A percentile compares a stretch with the other conserved stretches of the same genome.
These are phyloP conservation scores for Sebastiscus tertius DNA, from an alignment of 2,797 vertebrate genomes.

Conservation along the genomic window DNA sequence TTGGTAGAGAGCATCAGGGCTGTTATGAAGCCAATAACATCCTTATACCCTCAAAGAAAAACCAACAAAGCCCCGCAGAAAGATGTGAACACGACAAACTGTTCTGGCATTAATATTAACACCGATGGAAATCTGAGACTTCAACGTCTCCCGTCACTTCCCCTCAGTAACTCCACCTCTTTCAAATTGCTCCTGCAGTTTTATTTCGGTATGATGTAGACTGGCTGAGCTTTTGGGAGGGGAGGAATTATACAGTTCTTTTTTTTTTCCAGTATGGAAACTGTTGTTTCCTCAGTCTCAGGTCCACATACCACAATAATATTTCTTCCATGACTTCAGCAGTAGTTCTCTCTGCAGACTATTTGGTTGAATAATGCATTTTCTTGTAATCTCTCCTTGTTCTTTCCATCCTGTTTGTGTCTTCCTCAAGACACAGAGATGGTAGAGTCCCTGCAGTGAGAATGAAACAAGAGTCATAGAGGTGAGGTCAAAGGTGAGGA, in stretches of 20 bases:
- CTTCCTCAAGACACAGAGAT: neutral
- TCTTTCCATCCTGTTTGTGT: neutral
- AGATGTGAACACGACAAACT: constrained; percentile 1
- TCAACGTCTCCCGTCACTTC: constrained; percentile 19
- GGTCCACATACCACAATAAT: constrained; percentile 62
- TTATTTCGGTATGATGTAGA: constrained; percentile 54
- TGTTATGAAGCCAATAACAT: neutral
- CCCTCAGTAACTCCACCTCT: constrained; percentile 56
- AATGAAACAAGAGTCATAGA: constrained; percentile 52
- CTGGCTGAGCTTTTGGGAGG: constrained; percentile 53
- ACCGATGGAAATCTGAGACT: constrained; percentile 47
- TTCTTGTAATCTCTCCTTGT: neutral
- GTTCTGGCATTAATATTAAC: constrained; percentile 34
- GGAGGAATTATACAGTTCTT: constrained; percentile 45
- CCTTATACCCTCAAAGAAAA: neutral
- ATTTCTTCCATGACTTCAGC: constrained; percentile 49
- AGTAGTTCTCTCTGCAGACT: neutral
- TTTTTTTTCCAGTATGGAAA: constrained; percentile 72
- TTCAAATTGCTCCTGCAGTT: constrained; percentile 44
- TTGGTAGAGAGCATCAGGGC: neutral
- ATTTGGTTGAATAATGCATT: neutral
- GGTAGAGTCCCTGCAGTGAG: constrained; percentile 7
- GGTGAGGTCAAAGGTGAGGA: constrained; percentile 56
- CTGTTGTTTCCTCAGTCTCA: constrained; percentile 53
- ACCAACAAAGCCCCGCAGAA: neutral